Evolutionary conservation across 2,113 vertebrate species (phyloP), one percentile per base, ranked within the genome.

Genomic region (Lipotes vexillifer): DNA sequence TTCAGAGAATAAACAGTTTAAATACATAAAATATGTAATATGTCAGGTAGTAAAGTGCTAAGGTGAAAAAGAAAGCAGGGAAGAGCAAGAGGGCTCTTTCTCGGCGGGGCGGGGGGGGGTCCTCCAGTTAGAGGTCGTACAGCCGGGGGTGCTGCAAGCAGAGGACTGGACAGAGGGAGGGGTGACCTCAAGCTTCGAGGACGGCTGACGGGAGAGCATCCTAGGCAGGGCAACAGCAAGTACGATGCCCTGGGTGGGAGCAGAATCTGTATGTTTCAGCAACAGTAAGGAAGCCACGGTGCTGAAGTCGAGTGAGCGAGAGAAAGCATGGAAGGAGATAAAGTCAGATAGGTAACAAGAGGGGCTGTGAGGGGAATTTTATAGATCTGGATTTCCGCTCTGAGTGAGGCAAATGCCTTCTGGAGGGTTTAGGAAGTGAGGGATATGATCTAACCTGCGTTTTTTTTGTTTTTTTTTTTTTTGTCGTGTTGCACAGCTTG

Each of bases 11-110:
- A 85, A 85, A 77, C 3, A 75, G 6, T 80, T 57, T 65, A 85
- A 85, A 85, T 21, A 88, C 15, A 61, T 82, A 89, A 90, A 82
- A 81, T 75, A 36, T 59, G 15, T 63, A 17, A 18, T 41, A 71
- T 74, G 8, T 59, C 11, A 77, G 41, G 59, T 27, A 89, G 31
- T 46, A 75, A 75, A 94, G 33, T 61, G 7, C 31, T 74, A 71
- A 96, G 63, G 55, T 80, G 55, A 88, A 86, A 81, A 71, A 80
- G 57, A 65, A 82, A 90, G 44, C 52, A 90, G 78, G 63, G 18
- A 78, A 93, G 44, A 86, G 25, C 41, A 94, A 61, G 6, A 75
- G 18, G 49, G 27, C 31, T 69, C 65, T 12, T 75, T 29, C 55
- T 33, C n/a, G 33, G 38, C 18, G 8, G 5, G 10, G 11, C 27